Percentiles rank a stretch among this genome's conserved stretches.
phyloP scores from a whole-genome alignment of 2,888 invertebrate genomes.

The Melanophora roralis region DNA sequence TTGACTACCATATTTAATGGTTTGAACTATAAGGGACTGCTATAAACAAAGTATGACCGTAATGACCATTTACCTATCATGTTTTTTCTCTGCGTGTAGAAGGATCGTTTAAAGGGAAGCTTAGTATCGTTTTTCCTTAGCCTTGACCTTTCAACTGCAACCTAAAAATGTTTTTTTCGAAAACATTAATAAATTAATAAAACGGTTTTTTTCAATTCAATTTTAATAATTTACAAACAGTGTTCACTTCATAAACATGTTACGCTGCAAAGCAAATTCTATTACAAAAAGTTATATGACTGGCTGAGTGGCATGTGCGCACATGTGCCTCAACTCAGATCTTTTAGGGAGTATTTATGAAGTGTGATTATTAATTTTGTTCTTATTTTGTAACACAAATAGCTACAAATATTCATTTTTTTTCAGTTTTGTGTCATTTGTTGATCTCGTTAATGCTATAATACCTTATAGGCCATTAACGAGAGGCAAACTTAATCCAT shows the following conservation, averaged over 20 bases:
- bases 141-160: too few relatives aligned
- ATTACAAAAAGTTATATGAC: slow-evolving; percentile 1
- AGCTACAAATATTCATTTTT: neutral
- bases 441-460: slow-evolving; percentile 51
- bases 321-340: slow-evolving; percentile 36
- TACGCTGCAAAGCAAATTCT: neutral
- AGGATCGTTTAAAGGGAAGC: too few relatives aligned
- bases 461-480: slow-evolving; percentile 29
- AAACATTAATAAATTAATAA: too few relatives aligned
- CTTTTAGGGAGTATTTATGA: neutral
- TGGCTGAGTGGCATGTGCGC: slow-evolving; percentile 59
- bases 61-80: too few relatives aligned
- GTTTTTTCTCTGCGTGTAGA: too few relatives aligned
- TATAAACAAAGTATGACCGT: too few relatives aligned
- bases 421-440: slow-evolving; percentile 35
- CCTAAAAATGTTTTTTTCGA: too few relatives aligned
- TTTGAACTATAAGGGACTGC: too few relatives aligned
- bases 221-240: slow-evolving; percentile 16
- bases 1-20: too few relatives aligned
- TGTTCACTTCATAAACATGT: neutral
- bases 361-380: slow-evolving; percentile 19
- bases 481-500: neutral
- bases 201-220: neutral
- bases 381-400: neutral
- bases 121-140: too few relatives aligned